Evolutionary conservation across 2,113 vertebrate species (phyloP), one percentile per base, ranked within the genome.

Genomic region (Dolichallabes microphthalmus): DNA sequence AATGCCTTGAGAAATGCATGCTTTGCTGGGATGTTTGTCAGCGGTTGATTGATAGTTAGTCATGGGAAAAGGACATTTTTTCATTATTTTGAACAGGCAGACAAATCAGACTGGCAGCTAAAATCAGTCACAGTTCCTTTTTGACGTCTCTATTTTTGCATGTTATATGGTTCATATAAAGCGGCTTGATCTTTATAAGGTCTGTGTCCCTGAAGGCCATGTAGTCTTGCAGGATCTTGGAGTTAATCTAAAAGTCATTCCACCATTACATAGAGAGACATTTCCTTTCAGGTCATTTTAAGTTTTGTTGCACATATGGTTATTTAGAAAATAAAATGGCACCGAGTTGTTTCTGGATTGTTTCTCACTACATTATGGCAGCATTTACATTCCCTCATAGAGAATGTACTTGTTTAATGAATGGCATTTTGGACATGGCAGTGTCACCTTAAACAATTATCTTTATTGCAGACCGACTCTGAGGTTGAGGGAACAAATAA

Each of bases 51-150:
- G 60, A 84, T 79, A 76, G 79, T 39, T 32, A 60, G 69, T 20
- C 27, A 69, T 82, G 71, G 15, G 71, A 25, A 52, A 68, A 82
- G 52, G 20, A 60, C 27, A 20, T 84, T 84, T 55, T 35, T 68
- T 53, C n/a, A 75, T 11, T 78, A 83, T 79, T 66, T 50, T 61
- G 39, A 80, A 86, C 66, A 57, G 61, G 57, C 61, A 77, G 50
- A 83, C 32, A 74, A 77, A 83, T 83, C 68, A 71, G 57, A 55
- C 75, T 66, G 68, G 80, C 80, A 81, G 82, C 82, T 55, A 27
- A 71, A 80, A 58, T 76, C 20, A 52, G 52, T 39, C 75, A 57
- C n/a, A 32, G 27, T 15, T 82, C 64, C 32, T 20, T 82, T 73
- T 76, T 55, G 79, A 71, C 35, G 30, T 82, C 53, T 71, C 57